Conservation (phyloP, 1,140 invertebrate genomes). For the Wasmannia auropunctata region DNA sequence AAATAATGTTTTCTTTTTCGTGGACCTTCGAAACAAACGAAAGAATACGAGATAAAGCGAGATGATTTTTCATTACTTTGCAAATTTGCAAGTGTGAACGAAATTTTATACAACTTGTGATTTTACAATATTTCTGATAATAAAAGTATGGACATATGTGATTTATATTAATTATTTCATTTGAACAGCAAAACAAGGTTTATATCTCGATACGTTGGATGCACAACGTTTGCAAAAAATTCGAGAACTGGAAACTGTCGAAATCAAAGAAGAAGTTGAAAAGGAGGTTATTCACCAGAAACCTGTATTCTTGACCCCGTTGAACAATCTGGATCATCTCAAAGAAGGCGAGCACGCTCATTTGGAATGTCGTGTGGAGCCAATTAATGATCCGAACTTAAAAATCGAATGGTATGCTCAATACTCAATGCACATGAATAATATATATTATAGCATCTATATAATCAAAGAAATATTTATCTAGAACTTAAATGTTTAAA, state of each 20-base stretch:
- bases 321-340: conserved; percentile 93
- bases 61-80: not conserved
- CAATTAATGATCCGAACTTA: conserved; percentile 97
- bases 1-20: not conserved
- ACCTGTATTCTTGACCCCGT: conserved; percentile 94
- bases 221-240: conserved; percentile 95
- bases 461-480: conserved; percentile 5
- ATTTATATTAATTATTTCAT: conserved; percentile 21
- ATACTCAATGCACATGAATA: not conserved
- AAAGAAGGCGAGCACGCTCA: conserved; percentile 97
- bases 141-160: not conserved
- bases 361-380: conserved; percentile 97
- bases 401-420: conserved; percentile 96
- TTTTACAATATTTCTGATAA: not conserved
- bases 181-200: conserved; percentile 90
- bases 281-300: conserved; percentile 92
- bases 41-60: not conserved
- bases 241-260: conserved; percentile 93
- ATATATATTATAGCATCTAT: conserved; percentile 78
- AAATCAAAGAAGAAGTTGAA: conserved; percentile 91
- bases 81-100: not conserved
- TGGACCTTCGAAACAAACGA: not conserved
- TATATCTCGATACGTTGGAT: conserved; percentile 95
- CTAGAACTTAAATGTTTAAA: not conserved
- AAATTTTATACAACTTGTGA: conserved; percentile 42